A percentile compares a stretch with the other conserved stretches of the same genome.
These are phyloP conservation scores for Stegostoma tigrinum DNA, from an alignment of 2,113 vertebrate genomes.

Conservation along the genomic window DNA sequence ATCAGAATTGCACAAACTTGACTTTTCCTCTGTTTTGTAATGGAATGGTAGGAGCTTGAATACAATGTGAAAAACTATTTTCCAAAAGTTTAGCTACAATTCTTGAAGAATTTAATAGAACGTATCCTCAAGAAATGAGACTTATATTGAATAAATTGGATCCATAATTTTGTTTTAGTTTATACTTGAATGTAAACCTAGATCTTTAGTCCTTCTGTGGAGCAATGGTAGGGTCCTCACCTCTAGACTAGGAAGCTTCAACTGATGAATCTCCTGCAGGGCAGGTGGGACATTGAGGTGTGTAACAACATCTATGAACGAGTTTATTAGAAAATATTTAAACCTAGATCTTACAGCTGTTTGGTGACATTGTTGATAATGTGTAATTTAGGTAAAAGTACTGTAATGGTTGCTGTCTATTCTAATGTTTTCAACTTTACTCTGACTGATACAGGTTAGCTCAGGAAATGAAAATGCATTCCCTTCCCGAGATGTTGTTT, in stretches of 20 bases:
- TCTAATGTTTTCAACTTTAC: background rate
- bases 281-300: too few relatives aligned
- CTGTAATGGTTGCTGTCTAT: background rate
- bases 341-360: background rate
- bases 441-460: conserved; percentile 63
- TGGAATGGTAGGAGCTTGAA: background rate
- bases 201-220: too few relatives aligned
- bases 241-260: too few relatives aligned
- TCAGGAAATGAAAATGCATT: conserved; percentile 82
- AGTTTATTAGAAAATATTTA: background rate
- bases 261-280: too few relatives aligned
- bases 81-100: background rate
- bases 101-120: background rate
- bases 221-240: too few relatives aligned
- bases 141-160: background rate
- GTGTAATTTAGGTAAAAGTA: background rate
- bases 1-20: background rate
- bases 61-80: background rate
- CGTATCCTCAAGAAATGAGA: background rate
- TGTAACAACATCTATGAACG: too few relatives aligned
- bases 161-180: background rate
- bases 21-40: background rate
- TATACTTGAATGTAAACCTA: background rate
- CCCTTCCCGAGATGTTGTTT: conserved; percentile 96
- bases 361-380: background rate